Base-by-base conservation (phyloP, 2,113 vertebrate species). In the Crotophaga sulcirostris region DNA sequence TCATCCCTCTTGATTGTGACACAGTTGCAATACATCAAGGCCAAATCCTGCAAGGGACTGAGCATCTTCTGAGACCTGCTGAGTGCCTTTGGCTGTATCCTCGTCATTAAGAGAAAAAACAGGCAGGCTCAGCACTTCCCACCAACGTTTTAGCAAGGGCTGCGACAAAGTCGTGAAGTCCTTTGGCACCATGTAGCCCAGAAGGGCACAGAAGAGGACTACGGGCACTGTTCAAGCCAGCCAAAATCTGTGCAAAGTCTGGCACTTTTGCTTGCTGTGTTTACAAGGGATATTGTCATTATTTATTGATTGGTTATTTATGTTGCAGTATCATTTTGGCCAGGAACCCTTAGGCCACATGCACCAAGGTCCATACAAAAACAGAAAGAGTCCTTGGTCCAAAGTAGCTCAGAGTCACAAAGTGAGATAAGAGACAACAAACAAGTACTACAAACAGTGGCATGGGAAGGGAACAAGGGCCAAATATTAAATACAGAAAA, bases 181-280 rank as follows among this genome's bases (percentile, higher is more conserved):
- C 81, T 96, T 85, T 96, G 93, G 93, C 90, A 90, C 84, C 13
- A 38, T 40, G 72, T 24, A 87, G 67, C 47, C 38, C 82, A 88
- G 44, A 83, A 95, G 88, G 85, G 42, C 76, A 60, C 38, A 60
- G 92, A 79, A 56, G 73, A 82, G 80, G 29, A 80, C 31, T 59
- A 3, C 3, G 2, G 23, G 72, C 68, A 56, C n/a, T 56, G n/a
- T 58, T 29, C 31, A 21, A 34, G 47, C 55, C 56, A 72, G 92
- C 83, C 93, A 89, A 90, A 96, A 89, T 52, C 80, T 59, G 36
- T 58, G 66, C 77, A 84, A 73, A 67, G 31, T 60, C 83, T 93
- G 80, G 83, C 90, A 60, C 76, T 90, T 94, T 33, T 69, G 40
- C 69, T 90, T 84, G 36, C 56, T 64, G 52, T 47, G 56, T 90